phyloP scores from a whole-genome alignment of 2,888 invertebrate genomes.

The Eumerus sabulonum region DNA sequence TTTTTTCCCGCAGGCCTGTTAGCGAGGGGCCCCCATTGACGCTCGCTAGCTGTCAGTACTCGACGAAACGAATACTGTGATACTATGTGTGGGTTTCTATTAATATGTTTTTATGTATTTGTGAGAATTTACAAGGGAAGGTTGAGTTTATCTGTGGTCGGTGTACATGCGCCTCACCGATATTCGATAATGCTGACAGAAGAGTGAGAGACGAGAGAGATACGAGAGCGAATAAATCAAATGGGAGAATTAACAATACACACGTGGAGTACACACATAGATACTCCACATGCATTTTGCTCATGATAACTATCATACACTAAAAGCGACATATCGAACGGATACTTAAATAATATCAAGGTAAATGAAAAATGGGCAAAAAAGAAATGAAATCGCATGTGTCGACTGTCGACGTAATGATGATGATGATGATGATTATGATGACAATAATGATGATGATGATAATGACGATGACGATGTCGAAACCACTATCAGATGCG shows the following conservation, averaged over 20 bases:
- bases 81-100: slow-evolving; percentile 61
- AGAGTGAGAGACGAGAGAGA: slow-evolving; percentile 15
- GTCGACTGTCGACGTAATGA: slow-evolving; percentile 23
- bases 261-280: not conserved
- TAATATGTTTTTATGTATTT: slow-evolving; percentile 41
- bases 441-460: slow-evolving; percentile 8
- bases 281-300: slow-evolving; percentile 15
- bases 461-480: slow-evolving; percentile 24
- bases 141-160: slow-evolving; percentile 38
- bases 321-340: slow-evolving; percentile 27
- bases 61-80: too few species aligned
- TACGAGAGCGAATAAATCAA: slow-evolving; percentile 29
- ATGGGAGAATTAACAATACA: too few species aligned
- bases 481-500: slow-evolving; percentile 27
- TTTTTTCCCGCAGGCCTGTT: slow-evolving; percentile 27
- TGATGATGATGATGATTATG: not conserved
- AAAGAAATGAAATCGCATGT: slow-evolving; percentile 58
- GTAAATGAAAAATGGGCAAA: slow-evolving; percentile 37
- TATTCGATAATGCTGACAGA: slow-evolving; percentile 15
- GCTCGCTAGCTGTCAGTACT: slow-evolving; percentile 6
- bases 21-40: too few species aligned
- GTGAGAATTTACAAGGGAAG: slow-evolving; percentile 66
- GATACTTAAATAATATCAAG: slow-evolving; percentile 65
- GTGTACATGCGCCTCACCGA: slow-evolving; percentile 49
- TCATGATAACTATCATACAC: not conserved